A percentile compares a stretch with the other conserved stretches of the same genome.
Evolutionary conservation across 2,888 invertebrate species (phyloP).

Genomic region (Hermaeophaga mercurialis): DNA sequence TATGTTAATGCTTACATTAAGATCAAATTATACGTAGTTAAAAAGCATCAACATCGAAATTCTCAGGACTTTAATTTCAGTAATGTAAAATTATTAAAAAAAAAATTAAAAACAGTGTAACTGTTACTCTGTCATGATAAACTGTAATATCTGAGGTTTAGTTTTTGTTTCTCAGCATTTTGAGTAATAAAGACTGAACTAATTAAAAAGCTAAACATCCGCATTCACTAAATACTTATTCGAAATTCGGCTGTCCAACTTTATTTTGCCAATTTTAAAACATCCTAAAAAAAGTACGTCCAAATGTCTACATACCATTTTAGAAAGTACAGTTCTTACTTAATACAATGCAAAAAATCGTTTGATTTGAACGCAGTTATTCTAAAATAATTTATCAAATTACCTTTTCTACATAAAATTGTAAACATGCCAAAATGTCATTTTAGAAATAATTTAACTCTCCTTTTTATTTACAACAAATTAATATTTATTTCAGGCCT

Average conservation of each 20-base stretch:
- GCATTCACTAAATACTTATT: slow-evolving; percentile 27
- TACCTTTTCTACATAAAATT: too few relatives aligned
- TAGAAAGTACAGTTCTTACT: not conserved
- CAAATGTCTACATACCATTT: slow-evolving; percentile 13
- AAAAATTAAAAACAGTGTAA: slow-evolving; percentile 22
- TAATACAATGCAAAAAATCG: too few relatives aligned
- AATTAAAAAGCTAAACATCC: slow-evolving; percentile 17
- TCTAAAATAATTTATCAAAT: too few relatives aligned
- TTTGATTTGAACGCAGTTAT: too few relatives aligned
- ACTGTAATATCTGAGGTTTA: slow-evolving; percentile 34
- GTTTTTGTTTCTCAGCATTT: slow-evolving; percentile 34
- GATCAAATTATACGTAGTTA: not conserved
- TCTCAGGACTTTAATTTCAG: slow-evolving; percentile 13
- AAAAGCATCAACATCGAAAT: slow-evolving; percentile 9
- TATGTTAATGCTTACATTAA: slow-evolving; percentile 15
- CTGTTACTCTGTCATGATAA: slow-evolving; percentile 21
- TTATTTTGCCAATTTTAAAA: slow-evolving; percentile 24
- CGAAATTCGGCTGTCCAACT: slow-evolving; percentile 15
- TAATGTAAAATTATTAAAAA: slow-evolving; percentile 32
- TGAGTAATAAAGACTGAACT: slow-evolving; percentile 33
- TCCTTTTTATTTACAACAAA: too few relatives aligned
- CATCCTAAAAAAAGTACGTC: slow-evolving; percentile 30
- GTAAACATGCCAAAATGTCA: too few relatives aligned
- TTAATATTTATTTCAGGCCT: too few relatives aligned
- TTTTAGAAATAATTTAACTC: too few relatives aligned